Base-by-base conservation (phyloP, 2,113 vertebrate genomes). In the Plecturocebus donacophilus region DNA sequence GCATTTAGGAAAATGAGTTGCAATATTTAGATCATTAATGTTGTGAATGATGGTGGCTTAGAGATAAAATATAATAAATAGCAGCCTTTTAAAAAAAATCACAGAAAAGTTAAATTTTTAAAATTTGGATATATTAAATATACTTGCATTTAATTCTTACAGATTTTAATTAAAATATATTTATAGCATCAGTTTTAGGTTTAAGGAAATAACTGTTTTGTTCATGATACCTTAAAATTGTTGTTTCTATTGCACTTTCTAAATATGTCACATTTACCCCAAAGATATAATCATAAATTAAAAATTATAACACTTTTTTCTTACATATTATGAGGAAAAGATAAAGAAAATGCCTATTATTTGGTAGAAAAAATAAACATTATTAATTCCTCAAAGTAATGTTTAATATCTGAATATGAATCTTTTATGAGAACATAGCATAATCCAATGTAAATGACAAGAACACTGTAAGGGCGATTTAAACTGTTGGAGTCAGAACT, bases 51-150 rank as follows among this genome's bases (percentile, higher is more conserved):
- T 88, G 8, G 94, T 97, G n/a, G 49, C 3, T 94, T 91, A 87
- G 9, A 91, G 25, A 79, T 70, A 97, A 92, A 95, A 96, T 90
- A 94, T 94, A 92, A 93, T 80, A 97, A 96, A 91, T 93, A 97
- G 14, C 16, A 96, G 56, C 20, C 90, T 35, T 91, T 95, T 79
- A 10, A 94, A 97, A 81, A 86, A 49, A 66, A 89, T 96, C 42
- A 91, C 20, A 96, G 82, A 42, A 97, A 97, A 84, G 9, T 82
- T 83, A 47, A 83, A 76, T 32, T 93, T 98, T 97, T 52, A 76
- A 86, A 97, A 91, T 45, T 82, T 85, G 82, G 7, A 10, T 96
- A 40, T 73, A 87, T 94, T 87, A 77, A 87, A 70, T 81, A 92
- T 94, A 93, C 58, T 95, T 92, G 25, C 20, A 32, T 82, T 96